These are phyloP conservation scores for Yponomeuta cagnagella DNA, from an alignment of 2,888 invertebrate species.

Conservation along the genomic window DNA sequence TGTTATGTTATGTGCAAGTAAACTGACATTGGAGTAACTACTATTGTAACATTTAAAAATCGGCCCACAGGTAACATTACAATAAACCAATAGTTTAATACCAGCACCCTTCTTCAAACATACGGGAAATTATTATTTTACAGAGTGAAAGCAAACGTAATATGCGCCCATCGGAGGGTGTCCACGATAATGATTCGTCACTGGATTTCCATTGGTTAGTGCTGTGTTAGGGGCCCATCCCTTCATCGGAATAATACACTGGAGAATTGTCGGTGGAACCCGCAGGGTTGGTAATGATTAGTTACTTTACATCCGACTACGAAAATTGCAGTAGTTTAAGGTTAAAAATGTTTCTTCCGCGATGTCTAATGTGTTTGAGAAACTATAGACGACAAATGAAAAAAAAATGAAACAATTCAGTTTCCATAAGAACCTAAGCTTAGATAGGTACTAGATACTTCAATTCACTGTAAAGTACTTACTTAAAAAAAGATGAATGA, in stretches of 20 bases:
- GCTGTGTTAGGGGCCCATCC: constrained; percentile 49
- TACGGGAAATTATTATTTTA: constrained; percentile 55
- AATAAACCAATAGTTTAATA: constrained; percentile 6
- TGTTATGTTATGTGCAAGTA: neutral
- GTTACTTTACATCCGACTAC: constrained; percentile 38
- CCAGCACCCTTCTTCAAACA: constrained; percentile 11
- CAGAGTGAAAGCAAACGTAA: constrained; percentile 62
- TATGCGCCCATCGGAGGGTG: constrained; percentile 59
- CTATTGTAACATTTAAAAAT: no score
- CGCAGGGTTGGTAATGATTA: constrained; percentile 53
- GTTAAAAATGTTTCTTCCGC: neutral
- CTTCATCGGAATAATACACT: constrained; percentile 26
- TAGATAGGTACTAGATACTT: no score
- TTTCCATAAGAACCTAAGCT: no score
- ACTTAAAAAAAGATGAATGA: no score
- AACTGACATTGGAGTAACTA: neutral
- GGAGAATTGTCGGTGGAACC: constrained; percentile 29
- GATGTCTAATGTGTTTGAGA: no score
- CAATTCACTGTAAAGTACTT: no score
- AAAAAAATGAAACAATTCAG: no score
- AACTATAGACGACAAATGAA: no score
- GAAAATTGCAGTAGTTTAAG: constrained; percentile 31
- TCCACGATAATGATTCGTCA: constrained; percentile 43
- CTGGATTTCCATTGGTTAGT: constrained; percentile 45
- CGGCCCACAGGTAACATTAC: neutral